Evolutionary conservation across 2,113 vertebrate genomes (phyloP), one percentile per base, ranked within the genome.

Genomic region (Cynopterus brachyotis): DNA sequence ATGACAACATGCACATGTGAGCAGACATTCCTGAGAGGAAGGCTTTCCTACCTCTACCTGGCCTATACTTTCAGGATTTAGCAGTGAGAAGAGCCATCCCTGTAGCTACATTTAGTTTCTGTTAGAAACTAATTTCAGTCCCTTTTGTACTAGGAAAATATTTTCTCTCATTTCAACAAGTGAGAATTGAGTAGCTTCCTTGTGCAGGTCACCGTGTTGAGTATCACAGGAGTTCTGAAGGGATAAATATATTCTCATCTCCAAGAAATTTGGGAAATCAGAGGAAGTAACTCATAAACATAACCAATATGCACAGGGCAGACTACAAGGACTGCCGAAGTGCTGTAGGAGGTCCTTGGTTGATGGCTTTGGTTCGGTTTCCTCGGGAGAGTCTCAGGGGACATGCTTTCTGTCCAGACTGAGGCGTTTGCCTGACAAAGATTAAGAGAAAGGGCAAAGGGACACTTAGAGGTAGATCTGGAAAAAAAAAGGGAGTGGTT

Each of bases 281-380:
- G 24, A 53, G 50, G 32, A 89, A 81, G 40, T 66, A 16, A 12
- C 8, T 15, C 28, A 28, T 9, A 28, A 50, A 24, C 4, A 35
- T 1, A 26, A 26, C 32, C n/a, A 60, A 1, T 4, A 1, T 32
- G n/a, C 40, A 11, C 10, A 42, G 17, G 16, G 42, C 28, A 37
- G 11, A n/a, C 17, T 15, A 3, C 0, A 1, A 50, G 35, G 40
- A 9, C 4, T 3, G 2, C 3, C 3, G 19, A 32, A 16, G n/a
- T 4, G 9, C 6, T 5, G 0, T 2, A 1, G 5, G 28, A 67
- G 19, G 42, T 22, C 45, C 16, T 47, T 11, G 2, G 22, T 6
- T 20, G 57, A 19, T 6, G 30, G 8, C 30, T 32, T 28, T 42
- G 12, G 2, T 28, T 10, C 3, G 1, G 2, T 32, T 9, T 67